Evolutionary conservation across 1,140 invertebrate species (phyloP).

Genomic region (Micrasema longulum): DNA sequence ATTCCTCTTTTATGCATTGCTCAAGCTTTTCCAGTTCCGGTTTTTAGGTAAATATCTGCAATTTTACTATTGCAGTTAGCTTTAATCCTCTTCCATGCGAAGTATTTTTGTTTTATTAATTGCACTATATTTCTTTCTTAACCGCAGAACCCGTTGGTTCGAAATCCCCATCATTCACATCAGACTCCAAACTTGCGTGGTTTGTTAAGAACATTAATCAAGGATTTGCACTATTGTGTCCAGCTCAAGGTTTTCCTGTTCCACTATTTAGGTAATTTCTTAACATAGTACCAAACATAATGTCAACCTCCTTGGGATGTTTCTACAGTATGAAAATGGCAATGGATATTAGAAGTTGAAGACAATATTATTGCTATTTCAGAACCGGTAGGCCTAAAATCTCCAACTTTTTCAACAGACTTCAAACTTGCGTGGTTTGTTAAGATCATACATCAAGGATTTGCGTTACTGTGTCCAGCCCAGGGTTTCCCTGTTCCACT

Average conservation of each 20-base stretch:
- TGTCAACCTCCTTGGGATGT: constrained; percentile 43
- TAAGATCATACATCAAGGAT: constrained; percentile 59
- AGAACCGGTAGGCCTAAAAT: constrained; percentile 77
- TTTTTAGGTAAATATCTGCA: constrained; percentile 69
- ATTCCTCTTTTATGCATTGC: constrained; percentile 74
- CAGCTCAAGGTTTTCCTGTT: constrained; percentile 72
- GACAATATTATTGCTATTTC: constrained; percentile 7
- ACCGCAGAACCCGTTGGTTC: constrained; percentile 74
- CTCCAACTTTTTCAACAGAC: constrained; percentile 73
- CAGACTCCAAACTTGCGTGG: constrained; percentile 67
- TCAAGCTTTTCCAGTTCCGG: constrained; percentile 74
- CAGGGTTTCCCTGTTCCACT: constrained; percentile 73
- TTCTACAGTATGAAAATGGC: constrained; percentile 67
- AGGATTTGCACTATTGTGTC: constrained; percentile 62
- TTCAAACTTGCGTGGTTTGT: constrained; percentile 65
- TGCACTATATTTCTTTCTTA: constrained; percentile 10
- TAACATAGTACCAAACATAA: constrained; percentile 28
- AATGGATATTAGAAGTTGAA: constrained; percentile 69
- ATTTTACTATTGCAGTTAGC: no score
- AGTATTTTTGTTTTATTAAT: constrained; percentile 1
- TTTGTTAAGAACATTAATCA: constrained; percentile 60
- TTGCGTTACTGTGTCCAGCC: constrained; percentile 63
- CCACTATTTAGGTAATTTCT: constrained; percentile 70
- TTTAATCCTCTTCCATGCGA: no score
- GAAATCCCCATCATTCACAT: constrained; percentile 74